Evolutionary conservation across 2,797 vertebrate genomes (phyloP).

Genomic region (Orestias chungarensis): DNA sequence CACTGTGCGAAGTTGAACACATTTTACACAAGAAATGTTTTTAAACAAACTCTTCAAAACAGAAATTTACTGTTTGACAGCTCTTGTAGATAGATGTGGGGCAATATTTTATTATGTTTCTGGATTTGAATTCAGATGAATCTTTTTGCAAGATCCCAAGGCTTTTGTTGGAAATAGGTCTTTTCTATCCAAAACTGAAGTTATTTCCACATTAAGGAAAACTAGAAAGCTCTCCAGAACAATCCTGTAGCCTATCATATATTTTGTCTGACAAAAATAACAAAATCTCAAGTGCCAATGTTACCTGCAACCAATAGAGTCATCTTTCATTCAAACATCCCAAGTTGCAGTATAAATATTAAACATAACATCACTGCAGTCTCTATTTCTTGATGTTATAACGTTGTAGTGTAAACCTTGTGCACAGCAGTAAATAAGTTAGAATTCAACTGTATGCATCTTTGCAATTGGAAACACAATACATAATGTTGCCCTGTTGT

Average conservation of each 20-base stretch:
- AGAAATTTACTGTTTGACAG: no score
- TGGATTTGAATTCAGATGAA: not conserved
- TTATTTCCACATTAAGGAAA: no score
- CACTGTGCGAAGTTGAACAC: not conserved
- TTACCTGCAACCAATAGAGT: not conserved
- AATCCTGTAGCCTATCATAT: no score
- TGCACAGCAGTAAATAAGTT: constrained; percentile 1
- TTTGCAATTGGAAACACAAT: constrained; percentile 12
- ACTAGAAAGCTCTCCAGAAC: no score
- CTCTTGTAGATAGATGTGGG: no score
- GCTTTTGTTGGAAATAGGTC: not conserved
- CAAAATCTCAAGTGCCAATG: not conserved
- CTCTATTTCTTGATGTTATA: constrained; percentile 5
- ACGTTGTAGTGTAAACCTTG: constrained; percentile 14
- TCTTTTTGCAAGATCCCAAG: not conserved
- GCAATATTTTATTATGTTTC: not conserved
- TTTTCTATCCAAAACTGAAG: no score
- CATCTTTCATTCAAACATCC: not conserved
- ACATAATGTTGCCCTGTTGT: constrained; percentile 19
- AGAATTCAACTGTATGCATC: constrained; percentile 25
- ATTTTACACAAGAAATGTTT: not conserved
- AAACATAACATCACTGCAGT: not conserved
- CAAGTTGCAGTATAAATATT: not conserved
- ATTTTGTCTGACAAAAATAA: no score
- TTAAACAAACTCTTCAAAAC: not conserved